Base-by-base conservation (phyloP, 1,140 invertebrate species). In the Lucilia sericata region DNA sequence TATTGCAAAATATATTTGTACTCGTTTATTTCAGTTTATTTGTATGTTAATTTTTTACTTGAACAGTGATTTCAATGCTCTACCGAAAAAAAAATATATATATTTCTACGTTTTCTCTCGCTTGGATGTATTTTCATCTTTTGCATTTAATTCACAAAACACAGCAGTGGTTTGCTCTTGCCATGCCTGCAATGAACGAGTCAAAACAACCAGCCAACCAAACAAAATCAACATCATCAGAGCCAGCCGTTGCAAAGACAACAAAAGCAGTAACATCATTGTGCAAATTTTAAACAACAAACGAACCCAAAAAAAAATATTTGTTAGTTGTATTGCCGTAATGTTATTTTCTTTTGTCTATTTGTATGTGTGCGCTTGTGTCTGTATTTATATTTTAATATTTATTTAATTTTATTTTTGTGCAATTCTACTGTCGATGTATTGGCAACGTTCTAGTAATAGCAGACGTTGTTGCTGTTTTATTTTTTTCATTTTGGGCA, bases 381-480 rank as follows among this genome's bases (percentile, higher is more conserved):
- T 60, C n/a, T 21, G 65, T 25, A 21, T 70, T 70, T 70, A 21
- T 30, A 30, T 19, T 70, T 70, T 21, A 70, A 70, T 70, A 70
- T 70, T 70, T 70, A 70, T 70, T 70, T 70, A n/a, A 70, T 70
- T 70, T 70, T 70, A 70, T 70, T 70, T 70, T 70, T 70, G 51
- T 70, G 13, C 60, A 70, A 5, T 60, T 14, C 14, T n/a, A 14
- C 55, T 60, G 55, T 60, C 55, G 55, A 60, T 60, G 13, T 12
- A 14, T 14, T 14, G 13, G 55, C 14, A 17, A 60, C 5, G 55
- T n/a, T 14, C 0, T 21, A 70, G 21, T 21, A 25, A 14, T 14
- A 42, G 13, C 13, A 8, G 17, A 10, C 12, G 51, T 55, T 14
- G 51, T 12, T 70, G 65, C 65, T 5, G 65, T 70, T 19, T 1